phyloP scores from a whole-genome alignment of 2,888 invertebrate genomes.

The Agrotis puta region DNA sequence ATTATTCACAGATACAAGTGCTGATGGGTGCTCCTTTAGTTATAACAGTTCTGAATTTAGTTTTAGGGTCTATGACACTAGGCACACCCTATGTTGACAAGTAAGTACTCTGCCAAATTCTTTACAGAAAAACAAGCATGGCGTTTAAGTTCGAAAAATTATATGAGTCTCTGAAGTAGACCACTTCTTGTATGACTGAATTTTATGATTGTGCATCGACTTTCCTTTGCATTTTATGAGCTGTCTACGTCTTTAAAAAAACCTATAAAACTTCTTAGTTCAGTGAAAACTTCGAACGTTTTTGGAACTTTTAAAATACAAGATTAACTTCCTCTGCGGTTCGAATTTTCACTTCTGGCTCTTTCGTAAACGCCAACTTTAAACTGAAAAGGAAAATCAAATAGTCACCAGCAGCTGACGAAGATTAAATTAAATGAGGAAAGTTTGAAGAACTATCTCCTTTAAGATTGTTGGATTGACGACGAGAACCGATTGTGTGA shows the following conservation, averaged over 20 bases:
- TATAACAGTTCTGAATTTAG: no score
- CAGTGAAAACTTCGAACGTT: neutral
- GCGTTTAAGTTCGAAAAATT: no score
- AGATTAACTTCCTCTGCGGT: constrained; percentile 24
- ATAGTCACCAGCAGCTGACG: constrained; percentile 60
- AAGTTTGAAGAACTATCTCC: constrained; percentile 61
- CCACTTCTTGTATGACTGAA: neutral
- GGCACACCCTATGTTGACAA: no score
- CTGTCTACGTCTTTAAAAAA: neutral
- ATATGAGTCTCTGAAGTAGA: neutral
- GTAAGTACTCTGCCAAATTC: no score
- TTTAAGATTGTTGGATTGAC: constrained; percentile 55
- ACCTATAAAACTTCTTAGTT: neutral
- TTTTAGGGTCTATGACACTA: no score
- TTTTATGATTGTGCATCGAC: neutral
- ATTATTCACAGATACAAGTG: no score
- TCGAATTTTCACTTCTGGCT: constrained; percentile 45
- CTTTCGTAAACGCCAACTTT: constrained; percentile 52
- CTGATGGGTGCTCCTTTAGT: no score
- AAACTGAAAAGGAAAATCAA: constrained; percentile 55
- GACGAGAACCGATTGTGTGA: constrained; percentile 36
- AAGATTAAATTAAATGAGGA: constrained; percentile 62
- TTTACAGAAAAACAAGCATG: no score
- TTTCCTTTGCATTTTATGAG: neutral
- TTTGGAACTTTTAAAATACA: constrained; percentile 16